Evolutionary conservation across 64 coral and sea anemone genomes (phyloP).

Genomic region (Acropora yongei): DNA sequence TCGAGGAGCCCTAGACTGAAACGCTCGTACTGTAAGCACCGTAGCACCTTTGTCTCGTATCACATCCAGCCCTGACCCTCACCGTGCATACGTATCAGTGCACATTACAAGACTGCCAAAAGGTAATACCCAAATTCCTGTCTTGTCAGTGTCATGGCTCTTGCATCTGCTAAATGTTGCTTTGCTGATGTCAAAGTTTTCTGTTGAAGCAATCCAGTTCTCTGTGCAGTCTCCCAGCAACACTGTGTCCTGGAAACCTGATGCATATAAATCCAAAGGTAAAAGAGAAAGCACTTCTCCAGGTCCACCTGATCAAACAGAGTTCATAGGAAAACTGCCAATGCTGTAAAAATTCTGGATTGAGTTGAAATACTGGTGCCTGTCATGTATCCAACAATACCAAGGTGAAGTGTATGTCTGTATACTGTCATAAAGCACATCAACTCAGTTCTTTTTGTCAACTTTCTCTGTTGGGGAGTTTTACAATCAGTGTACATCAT

Average conservation of each 20-base stretch:
- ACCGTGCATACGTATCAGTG: conserved; percentile 49
- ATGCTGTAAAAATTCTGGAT: conserved; percentile 77
- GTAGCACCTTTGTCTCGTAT: conserved; percentile 68
- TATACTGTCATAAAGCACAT: conserved; percentile 78
- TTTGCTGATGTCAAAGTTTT: conserved; percentile 47
- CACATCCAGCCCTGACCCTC: conserved; percentile 57
- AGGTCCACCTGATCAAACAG: conserved; percentile 66
- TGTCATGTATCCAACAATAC: conserved; percentile 76
- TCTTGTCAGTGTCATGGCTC: conserved; percentile 81
- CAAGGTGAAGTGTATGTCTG: conserved; percentile 73
- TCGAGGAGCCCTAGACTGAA: too few species aligned
- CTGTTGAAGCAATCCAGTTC: conserved; percentile 63
- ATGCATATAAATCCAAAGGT: not conserved
- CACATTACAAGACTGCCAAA: conserved; percentile 75
- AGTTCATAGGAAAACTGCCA: conserved; percentile 76
- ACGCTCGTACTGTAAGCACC: conserved; percentile 43
- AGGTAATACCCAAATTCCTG: conserved; percentile 67
- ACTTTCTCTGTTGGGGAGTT: conserved; percentile 63
- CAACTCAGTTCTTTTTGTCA: conserved; percentile 75
- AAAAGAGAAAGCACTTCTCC: conserved; percentile 43
- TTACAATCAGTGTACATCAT: conserved; percentile 73
- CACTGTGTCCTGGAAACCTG: not conserved
- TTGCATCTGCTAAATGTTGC: conserved; percentile 68
- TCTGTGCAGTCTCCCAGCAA: conserved; percentile 64
- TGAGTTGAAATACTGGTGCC: conserved; percentile 63